Percentiles rank a stretch among this genome's conserved stretches.
Conservation (phyloP, 37 sponge, comb jelly and placozoan species). For the Axinella damicornis region DNA sequence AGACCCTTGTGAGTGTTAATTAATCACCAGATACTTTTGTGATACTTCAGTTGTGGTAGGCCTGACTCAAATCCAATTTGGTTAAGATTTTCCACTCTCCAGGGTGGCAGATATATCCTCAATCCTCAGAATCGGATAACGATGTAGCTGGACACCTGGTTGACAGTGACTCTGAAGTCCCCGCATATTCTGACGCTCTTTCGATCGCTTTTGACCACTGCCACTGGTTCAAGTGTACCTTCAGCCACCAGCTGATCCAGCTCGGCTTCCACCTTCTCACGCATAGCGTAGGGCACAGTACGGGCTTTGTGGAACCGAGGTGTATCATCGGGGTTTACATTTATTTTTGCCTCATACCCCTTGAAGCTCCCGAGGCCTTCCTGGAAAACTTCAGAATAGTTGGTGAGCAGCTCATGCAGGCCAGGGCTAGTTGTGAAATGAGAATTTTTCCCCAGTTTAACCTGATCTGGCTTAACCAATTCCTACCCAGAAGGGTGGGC, state of each 20-base stretch:
- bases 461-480: slow-evolving; percentile 1
- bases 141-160: slow-evolving; percentile 7
- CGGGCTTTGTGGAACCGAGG: slow-evolving; percentile 35
- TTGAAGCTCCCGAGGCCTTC: slow-evolving; percentile 19
- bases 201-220: slow-evolving; percentile 8
- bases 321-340: slow-evolving; percentile 9
- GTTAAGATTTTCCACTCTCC: slow-evolving; percentile 14
- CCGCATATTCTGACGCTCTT: slow-evolving; percentile 29
- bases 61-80: slow-evolving; percentile 7
- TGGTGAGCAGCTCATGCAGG: too few species aligned
- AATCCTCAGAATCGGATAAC: slow-evolving; percentile 9
- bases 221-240: background rate
- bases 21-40: slow-evolving; percentile 46
- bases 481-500: slow-evolving; percentile 15
- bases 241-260: background rate
- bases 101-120: slow-evolving; percentile 11
- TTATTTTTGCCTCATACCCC: slow-evolving; percentile 22
- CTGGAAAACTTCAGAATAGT: slow-evolving; percentile 24
- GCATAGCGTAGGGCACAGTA: slow-evolving; percentile 19
- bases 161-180: slow-evolving; percentile 38
- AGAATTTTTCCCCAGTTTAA: background rate
- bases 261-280: slow-evolving; percentile 11
- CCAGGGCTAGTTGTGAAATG: too few species aligned
- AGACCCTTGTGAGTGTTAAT: slow-evolving; percentile 75
- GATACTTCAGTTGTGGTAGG: slow-evolving; percentile 35